Base-by-base conservation (phyloP, 2,797 vertebrate genomes). In the Carapus acus region DNA sequence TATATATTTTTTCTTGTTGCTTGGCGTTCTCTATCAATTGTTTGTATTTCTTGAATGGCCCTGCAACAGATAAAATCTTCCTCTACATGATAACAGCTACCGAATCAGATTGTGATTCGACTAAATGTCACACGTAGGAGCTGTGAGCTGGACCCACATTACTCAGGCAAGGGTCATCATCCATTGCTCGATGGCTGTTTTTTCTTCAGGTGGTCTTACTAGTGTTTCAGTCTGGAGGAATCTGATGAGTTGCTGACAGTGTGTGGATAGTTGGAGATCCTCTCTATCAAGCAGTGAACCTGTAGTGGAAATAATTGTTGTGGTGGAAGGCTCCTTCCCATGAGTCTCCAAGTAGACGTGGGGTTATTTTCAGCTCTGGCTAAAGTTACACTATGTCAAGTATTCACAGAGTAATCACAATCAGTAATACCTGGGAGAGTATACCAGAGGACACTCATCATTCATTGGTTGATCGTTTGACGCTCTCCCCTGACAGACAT, bases 351-450 rank as follows among this genome's bases (percentile, higher is more conserved):
- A 88, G 83, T 73, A 77, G 71, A 69, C 38, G 4, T 14, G 18
- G 43, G 69, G 82, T 85, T 93, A 91, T 92, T 91, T 90, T 71
- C 71, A 88, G 86, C 77, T 22, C 69, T 67, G 87, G 87, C 78
- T 93, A 87, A 80, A 71, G 82, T 93, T 91, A 88, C 85, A 85
- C 79, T 62, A 88, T 88, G 85, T 85, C 54, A 89, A 87, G 84
- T 85, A 88, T 90, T 80, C 81, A 84, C 86, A 74, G 79, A 84
- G 84, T 90, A 89, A 90, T 91, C 88, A 83, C 78, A 78, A 82
- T 83, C 69, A 77, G 64, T 60, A 57, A 74, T 71, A 64, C 48
- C 73, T 50, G 62, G 34, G 34, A 53, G 31, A 34, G 37, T 50
- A 66, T 49, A 58, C 44, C 67, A 21, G 40, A 42, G 17, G 45